phyloP scores from a whole-genome alignment of 2,113 vertebrate genomes.

The Azemiops feae region DNA sequence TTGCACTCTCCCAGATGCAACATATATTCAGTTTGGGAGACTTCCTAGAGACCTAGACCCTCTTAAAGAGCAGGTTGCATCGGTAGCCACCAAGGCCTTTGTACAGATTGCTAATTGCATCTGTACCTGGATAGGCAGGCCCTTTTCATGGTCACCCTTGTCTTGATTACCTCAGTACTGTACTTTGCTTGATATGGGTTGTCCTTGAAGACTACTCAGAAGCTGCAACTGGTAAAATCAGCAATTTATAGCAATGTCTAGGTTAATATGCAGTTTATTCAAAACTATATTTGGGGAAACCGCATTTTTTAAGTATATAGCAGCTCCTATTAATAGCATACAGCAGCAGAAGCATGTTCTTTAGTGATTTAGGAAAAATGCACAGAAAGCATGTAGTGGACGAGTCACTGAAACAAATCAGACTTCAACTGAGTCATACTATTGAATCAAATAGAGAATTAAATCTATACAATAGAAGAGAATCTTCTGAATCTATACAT shows the following conservation, averaged over 20 bases:
- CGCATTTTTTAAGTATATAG: not conserved
- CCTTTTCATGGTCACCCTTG: not conserved
- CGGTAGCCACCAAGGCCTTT: not conserved
- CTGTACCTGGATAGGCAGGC: not conserved
- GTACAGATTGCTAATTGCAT: not conserved
- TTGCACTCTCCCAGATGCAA: not conserved
- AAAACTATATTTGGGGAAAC: not conserved
- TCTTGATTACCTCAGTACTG: not conserved
- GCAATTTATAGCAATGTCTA: not conserved
- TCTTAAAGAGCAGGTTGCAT: not conserved
- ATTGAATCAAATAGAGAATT: not conserved
- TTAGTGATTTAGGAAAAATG: not conserved
- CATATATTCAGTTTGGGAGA: not conserved
- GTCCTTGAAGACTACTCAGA: not conserved
- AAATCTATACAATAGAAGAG: not conserved
- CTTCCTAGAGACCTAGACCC: not conserved
- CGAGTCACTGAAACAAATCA: not conserved
- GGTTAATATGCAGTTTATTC: not conserved
- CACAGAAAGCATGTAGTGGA: not conserved
- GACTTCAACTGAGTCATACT: not conserved
- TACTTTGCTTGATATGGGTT: not conserved
- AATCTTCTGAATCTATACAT: not conserved
- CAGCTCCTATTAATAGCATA: not conserved
- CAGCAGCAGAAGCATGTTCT: not conserved
- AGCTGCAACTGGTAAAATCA: not conserved